Conservation (phyloP, 1,140 invertebrate species). For the Andrena cerasifolii region DNA sequence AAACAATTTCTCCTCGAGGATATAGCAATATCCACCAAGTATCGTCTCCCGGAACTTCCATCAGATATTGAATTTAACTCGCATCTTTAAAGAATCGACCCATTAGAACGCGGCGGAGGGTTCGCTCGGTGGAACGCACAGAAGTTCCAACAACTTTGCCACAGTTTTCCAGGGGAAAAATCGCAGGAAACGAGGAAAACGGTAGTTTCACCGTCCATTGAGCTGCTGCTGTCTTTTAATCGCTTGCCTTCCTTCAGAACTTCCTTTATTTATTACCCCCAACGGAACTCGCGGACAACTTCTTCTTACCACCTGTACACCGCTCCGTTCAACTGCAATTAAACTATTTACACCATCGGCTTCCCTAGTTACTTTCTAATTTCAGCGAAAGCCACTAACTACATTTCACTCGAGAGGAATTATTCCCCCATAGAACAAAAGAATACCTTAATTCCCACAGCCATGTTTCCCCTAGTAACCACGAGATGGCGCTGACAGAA, state of each 20-base stretch:
- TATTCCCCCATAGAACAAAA: no score
- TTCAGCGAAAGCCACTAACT: no score
- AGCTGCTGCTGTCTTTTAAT: neutral
- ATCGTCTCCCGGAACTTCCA: neutral
- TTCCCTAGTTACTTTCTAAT: no score
- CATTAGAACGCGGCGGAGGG: slow-evolving; percentile 7
- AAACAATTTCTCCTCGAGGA: neutral
- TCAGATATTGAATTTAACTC: slow-evolving; percentile 37
- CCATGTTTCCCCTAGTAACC: no score
- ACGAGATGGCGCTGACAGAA: no score
- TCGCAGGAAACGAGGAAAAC: neutral
- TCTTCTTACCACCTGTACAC: neutral
- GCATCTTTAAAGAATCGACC: neutral
- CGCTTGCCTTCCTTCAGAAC: neutral
- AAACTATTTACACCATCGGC: no score
- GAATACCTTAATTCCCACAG: no score
- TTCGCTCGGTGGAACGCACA: neutral
- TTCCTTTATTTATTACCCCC: neutral
- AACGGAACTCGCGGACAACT: neutral
- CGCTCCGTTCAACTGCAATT: no score
- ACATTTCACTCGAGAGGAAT: no score
- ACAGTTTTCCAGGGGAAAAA: neutral
- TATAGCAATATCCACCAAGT: neutral
- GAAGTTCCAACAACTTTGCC: slow-evolving; percentile 2
- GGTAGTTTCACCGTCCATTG: neutral